Base-by-base conservation (phyloP, 2,113 vertebrate species). In the Chrysochloris asiatica region DNA sequence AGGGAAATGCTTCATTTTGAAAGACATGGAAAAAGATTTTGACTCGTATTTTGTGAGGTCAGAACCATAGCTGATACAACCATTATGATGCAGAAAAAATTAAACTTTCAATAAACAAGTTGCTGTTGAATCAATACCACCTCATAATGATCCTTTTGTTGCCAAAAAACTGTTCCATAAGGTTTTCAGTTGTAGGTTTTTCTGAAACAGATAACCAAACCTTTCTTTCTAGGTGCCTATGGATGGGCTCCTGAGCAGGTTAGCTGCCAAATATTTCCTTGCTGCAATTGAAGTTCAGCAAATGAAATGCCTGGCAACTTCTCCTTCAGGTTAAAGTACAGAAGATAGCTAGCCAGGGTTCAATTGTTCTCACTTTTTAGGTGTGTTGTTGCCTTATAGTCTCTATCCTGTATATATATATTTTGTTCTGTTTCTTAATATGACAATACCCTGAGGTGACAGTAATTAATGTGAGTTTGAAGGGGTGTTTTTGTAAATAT, bases 381-480 rank as follows among this genome's bases (percentile, higher is more conserved):
- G 13, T 52, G 45, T 19, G 8, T 36, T 10, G 41, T 50, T 10
- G 61, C 22, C 33, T 72, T 26, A 1, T 0, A 0, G 6, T 50
- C n/a, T 5, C 8, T 43, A 10, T 56, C 48, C 56, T 0, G 0
- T 0, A 4, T 0, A 0, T 0, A 0, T 0, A 4, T 0, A 0
- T 8, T 26, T 17, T 4, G 47, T 5, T 6, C 1, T 4, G 5
- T 50, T 16, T 43, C 12, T 12, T 1, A 21, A 38, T 24, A 7
- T n/a, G 11, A 19, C 0, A 30, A 48, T 2, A 0, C 13, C 11
- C 33, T 8, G 9, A 65, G 28, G 24, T 2, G 26, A 10, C 36
- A 30, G 43, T 3, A 2, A 10, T 7, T 33, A 6, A 38, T 8
- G 14, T 14, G 4, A 47, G 2, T 26, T 28, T 30, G 22, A 48